phyloP scores from a whole-genome alignment of 64 coral and sea anemone genomes.

The Pocillopora verrucosa region DNA sequence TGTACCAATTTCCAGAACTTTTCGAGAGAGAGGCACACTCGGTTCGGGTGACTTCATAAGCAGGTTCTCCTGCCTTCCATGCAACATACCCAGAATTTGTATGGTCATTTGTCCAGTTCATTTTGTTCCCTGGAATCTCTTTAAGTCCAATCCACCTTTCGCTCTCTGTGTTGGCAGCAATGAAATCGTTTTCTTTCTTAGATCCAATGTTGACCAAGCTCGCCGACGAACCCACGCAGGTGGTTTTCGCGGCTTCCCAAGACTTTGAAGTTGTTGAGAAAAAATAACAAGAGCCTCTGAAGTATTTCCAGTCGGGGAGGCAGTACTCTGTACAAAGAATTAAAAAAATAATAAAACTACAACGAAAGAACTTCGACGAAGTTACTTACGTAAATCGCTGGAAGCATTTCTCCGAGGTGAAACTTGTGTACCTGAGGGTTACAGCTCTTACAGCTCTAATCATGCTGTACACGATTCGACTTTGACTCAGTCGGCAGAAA shows the following conservation, averaged over 20 bases:
- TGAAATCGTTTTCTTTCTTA: conserved; percentile 9
- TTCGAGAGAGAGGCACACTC: neutral
- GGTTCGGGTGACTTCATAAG: neutral
- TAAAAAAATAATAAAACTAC: neutral
- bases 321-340: neutral
- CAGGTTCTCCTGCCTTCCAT: neutral
- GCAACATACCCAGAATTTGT: neutral
- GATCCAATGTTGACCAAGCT: conserved; percentile 7
- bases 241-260: neutral
- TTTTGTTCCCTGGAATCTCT: neutral
- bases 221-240: neutral
- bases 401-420: no score
- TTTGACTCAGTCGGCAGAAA: no score
- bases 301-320: neutral
- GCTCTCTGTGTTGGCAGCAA: neutral
- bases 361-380: neutral
- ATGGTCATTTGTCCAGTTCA: conserved; percentile 1
- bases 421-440: no score
- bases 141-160: neutral
- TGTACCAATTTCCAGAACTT: neutral
- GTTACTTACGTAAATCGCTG: neutral
- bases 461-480: no score
- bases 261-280: conserved; percentile 3
- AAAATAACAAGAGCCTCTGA: conserved; percentile 15
- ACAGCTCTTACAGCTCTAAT: no score